These are phyloP conservation scores for Seira ritae DNA, from an alignment of 2,888 invertebrate species.

Conservation along the genomic window DNA sequence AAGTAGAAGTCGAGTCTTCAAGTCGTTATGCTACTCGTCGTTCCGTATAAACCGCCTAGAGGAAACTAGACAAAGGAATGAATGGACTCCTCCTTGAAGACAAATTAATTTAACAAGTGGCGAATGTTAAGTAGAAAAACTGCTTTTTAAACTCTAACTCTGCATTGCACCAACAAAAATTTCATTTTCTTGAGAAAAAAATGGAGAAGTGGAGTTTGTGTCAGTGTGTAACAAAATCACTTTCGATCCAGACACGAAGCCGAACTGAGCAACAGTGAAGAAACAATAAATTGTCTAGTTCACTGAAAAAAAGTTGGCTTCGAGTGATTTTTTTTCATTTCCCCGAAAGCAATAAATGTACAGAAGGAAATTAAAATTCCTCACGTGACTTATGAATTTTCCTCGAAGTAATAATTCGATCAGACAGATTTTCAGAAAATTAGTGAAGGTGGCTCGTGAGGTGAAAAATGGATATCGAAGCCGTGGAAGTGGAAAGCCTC, in stretches of 20 bases:
- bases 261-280: constrained; percentile 7
- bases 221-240: constrained; percentile 29
- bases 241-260: constrained; percentile 35
- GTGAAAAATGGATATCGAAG: not conserved
- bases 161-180: constrained; percentile 57
- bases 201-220: constrained; percentile 22
- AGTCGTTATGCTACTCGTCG: no score
- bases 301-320: no score
- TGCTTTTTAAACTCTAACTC: not conserved
- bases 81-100: constrained; percentile 24
- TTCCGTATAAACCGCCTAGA: not conserved
- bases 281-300: no score
- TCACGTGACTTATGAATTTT: no score
- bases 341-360: no score
- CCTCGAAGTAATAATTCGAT: no score
- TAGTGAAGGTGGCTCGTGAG: not conserved
- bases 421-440: not conserved
- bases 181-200: not conserved
- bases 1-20: no score
- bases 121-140: no score
- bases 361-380: no score
- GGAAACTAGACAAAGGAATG: not conserved
- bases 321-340: no score
- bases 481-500: constrained; percentile 10
- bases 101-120: no score